A percentile compares a stretch with the other conserved stretches of the same genome.
Conservation (phyloP, 2,113 vertebrate genomes). For the Chunga burmeisteri region DNA sequence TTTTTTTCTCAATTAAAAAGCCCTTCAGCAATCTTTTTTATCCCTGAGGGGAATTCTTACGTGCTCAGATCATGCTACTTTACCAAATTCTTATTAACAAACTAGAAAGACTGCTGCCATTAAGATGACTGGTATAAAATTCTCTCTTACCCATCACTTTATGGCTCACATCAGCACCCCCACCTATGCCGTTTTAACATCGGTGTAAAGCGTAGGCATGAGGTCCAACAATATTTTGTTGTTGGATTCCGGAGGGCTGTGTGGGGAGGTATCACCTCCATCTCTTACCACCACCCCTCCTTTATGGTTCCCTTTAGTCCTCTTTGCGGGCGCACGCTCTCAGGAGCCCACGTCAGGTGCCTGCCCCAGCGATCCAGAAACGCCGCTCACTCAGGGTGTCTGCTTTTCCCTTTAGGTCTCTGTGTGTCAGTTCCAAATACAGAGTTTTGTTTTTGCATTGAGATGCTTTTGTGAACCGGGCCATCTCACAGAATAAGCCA, state of each 20-base stretch:
- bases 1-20: not conserved
- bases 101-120: not conserved
- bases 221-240: not conserved
- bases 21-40: not conserved
- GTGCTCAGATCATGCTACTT: not conserved
- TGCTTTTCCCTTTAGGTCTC: not conserved
- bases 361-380: not conserved
- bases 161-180: not conserved
- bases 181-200: not conserved
- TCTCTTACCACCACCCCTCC: not conserved
- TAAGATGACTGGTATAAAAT: not conserved
- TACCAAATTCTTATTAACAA: not conserved
- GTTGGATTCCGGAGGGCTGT: not conserved
- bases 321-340: rapidly evolving
- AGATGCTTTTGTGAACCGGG: not conserved
- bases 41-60: not conserved
- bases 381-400: rapidly evolving
- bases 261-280: not conserved
- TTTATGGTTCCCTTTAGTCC: not conserved
- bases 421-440: rapidly evolving
- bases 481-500: not conserved
- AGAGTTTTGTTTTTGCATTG: not conserved
- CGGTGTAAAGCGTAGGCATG: rapidly evolving
- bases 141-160: not conserved
- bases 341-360: rapidly evolving